Conservation (phyloP, 2,113 vertebrate species). For the Gasterosteus nipponicus region DNA sequence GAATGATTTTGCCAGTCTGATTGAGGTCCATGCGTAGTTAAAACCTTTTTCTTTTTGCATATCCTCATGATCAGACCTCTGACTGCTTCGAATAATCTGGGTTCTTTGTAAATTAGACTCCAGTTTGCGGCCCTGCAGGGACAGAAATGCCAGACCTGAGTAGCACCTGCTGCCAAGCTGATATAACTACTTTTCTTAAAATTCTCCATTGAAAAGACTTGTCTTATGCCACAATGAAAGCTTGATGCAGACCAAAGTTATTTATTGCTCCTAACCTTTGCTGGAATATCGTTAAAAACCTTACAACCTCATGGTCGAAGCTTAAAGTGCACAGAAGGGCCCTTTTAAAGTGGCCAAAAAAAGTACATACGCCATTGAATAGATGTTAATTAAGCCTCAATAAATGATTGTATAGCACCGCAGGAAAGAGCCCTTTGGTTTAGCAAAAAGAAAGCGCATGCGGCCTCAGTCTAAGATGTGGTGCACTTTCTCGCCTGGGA, state of each 20-base stretch:
- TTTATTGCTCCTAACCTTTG: conserved; percentile 43
- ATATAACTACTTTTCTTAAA: conserved; percentile 29
- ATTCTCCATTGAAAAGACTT: conserved; percentile 5
- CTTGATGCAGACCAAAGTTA: conserved; percentile 30
- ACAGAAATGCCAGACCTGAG: conserved; percentile 21
- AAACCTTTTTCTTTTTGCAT: neutral
- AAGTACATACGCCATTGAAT: conserved; percentile 76
- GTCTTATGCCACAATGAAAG: conserved; percentile 42
- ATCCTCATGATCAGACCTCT: neutral
- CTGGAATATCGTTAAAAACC: conserved; percentile 58
- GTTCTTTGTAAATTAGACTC: conserved; percentile 1
- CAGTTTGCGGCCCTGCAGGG: conserved; percentile 4
- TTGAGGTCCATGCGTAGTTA: neutral
- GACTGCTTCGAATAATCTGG: neutral
- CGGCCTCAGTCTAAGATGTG: conserved; percentile 79
- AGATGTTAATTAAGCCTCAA: conserved; percentile 80
- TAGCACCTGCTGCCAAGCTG: conserved; percentile 36
- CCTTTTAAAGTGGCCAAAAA: conserved; percentile 74
- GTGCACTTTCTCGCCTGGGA: conserved; percentile 77
- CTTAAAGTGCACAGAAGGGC: conserved; percentile 61
- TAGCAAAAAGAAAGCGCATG: conserved; percentile 71
- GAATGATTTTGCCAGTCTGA: neutral
- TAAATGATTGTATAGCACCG: conserved; percentile 75
- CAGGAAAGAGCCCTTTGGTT: conserved; percentile 76
- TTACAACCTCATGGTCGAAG: conserved; percentile 49